Base-by-base conservation (phyloP, 2,797 vertebrate genomes). In the Anguilla megastoma region DNA sequence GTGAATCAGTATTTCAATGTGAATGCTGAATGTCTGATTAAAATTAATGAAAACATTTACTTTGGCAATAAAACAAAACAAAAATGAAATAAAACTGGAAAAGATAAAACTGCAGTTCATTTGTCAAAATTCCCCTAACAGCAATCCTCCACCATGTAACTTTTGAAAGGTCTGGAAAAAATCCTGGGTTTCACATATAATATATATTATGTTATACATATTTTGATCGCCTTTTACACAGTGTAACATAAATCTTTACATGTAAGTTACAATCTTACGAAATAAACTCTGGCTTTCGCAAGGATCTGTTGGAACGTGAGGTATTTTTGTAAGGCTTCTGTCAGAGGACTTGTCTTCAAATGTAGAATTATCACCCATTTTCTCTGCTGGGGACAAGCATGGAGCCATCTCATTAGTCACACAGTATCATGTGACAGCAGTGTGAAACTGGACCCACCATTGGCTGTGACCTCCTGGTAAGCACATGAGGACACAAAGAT, bases 381-480 rank as follows among this genome's bases (percentile, higher is more conserved):
- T 79, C 82, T 41, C 87, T 87, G 63, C 86, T 86, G 66, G 52
- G 45, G 45, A 52, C 84, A 45, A 45, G 82, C 71, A 84, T 69
- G 88, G 86, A 87, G 88, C 84, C 86, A 45, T 41, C 56, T 79
- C 66, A 89, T 89, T 89, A 87, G 88, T 89, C 88, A 86, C 88
- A 83, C 63, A 10, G 88, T 84, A 58, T 89, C 84, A 80, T 85
- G 71, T 89, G 86, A 63, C 88, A 80, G 63, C 21, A 27, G 56
- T 69, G 24, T 66, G 83, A 85, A 63, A 89, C 48, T 24, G 54
- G 27, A 89, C 48, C 86, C 88, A 85, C 84, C 56, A 45, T 52
- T 54, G 71, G 63, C 56, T 18, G 10, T 14, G 14, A 16, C 45
- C 58, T 63, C 80, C 86, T 76, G 63, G 18, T 58, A 84, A 71